Evolutionary conservation across 2,113 vertebrate species (phyloP).

Genomic region (Paradoxurus hermaphroditus): DNA sequence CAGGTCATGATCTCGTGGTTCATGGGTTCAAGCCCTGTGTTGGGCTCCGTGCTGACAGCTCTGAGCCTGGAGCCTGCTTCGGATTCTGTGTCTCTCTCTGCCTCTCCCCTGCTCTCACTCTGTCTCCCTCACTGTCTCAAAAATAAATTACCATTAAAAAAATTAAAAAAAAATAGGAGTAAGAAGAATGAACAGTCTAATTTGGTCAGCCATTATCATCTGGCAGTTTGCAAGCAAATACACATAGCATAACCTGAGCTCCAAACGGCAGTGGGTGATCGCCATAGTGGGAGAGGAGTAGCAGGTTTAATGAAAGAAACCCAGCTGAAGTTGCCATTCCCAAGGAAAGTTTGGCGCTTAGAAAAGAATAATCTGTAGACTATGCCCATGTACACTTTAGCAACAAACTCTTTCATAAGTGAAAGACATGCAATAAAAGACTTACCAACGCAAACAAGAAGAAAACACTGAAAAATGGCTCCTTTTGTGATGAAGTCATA

Average conservation of each 20-base stretch:
- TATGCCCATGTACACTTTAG: neutral
- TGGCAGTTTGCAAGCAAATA: slow-evolving; percentile 17
- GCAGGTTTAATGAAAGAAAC: neutral
- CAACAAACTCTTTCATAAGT: slow-evolving; percentile 44
- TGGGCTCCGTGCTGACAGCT: too few species aligned
- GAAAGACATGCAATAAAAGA: slow-evolving; percentile 60
- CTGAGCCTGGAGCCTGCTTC: too few species aligned
- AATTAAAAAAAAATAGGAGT: slow-evolving; percentile 10
- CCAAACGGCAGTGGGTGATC: neutral
- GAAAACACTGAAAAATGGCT: slow-evolving; percentile 62
- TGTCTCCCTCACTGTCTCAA: too few species aligned
- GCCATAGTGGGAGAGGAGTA: too few species aligned
- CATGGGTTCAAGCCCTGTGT: too few species aligned
- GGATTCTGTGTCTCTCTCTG: too few species aligned
- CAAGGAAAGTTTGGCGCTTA: neutral
- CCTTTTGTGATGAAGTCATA: slow-evolving; percentile 62
- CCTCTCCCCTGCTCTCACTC: too few species aligned
- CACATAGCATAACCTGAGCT: neutral
- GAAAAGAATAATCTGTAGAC: neutral
- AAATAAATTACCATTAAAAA: too few species aligned
- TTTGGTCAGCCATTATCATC: neutral
- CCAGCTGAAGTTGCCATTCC: neutral
- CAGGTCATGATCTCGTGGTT: too few species aligned
- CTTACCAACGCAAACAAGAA: slow-evolving; percentile 66
- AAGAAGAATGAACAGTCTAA: neutral